These are phyloP conservation scores for Tromatobia lineatoria DNA, from an alignment of 2,888 invertebrate genomes.

Conservation along the genomic window DNA sequence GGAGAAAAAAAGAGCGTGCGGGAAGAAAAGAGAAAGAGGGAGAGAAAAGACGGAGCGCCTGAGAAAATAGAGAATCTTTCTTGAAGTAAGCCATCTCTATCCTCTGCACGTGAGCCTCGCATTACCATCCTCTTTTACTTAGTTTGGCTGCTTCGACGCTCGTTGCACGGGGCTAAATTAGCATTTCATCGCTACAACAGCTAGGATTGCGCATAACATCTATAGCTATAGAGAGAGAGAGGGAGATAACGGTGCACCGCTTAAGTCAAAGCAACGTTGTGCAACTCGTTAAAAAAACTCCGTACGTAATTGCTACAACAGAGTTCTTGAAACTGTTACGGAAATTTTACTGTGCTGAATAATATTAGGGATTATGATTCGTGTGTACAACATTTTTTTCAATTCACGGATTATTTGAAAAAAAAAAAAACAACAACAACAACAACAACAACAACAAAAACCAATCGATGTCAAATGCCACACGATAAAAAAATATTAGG, in stretches of 20 bases:
- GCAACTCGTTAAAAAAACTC: not conserved
- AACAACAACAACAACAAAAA: too few relatives aligned
- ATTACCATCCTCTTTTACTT: constrained; percentile 24
- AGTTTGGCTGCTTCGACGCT: constrained; percentile 19
- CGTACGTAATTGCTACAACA: not conserved
- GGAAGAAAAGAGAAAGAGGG: not conserved
- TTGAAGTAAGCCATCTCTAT: not conserved
- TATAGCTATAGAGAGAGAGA: not conserved
- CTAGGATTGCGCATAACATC: constrained; percentile 8
- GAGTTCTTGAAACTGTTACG: not conserved
- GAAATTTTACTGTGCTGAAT: not conserved
- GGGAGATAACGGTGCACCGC: constrained; percentile 13
- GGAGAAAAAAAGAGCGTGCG: not conserved
- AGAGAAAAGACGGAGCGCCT: too few relatives aligned
- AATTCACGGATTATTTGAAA: too few relatives aligned
- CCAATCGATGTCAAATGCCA: too few relatives aligned
- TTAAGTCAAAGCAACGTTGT: not conserved
- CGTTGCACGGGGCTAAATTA: constrained; percentile 32
- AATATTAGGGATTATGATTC: too few relatives aligned
- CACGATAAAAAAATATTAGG: too few relatives aligned
- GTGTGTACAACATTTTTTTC: too few relatives aligned
- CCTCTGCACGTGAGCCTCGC: constrained; percentile 19
- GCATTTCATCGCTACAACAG: constrained; percentile 15
- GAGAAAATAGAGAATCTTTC: not conserved
- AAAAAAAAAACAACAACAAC: too few relatives aligned